Evolutionary conservation across 2,888 invertebrate genomes (phyloP).

Genomic region (Pandemis cinnamomeana): DNA sequence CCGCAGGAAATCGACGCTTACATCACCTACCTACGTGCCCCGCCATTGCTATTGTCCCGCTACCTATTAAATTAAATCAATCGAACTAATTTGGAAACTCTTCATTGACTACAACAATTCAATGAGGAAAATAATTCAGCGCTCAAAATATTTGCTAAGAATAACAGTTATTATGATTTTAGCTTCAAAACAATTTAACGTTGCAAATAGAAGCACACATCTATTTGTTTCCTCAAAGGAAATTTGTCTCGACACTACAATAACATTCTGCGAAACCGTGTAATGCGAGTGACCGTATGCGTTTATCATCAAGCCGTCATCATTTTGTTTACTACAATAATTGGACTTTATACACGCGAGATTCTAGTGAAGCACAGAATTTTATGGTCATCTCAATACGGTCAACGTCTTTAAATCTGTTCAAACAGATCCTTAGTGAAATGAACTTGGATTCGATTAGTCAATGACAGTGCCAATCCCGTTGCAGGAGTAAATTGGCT

Average conservation of each 20-base stretch:
- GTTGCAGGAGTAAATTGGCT: slow-evolving; percentile 59
- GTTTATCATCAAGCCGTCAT: slow-evolving; percentile 22
- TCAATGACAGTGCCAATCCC: slow-evolving; percentile 54
- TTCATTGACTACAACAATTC: slow-evolving; percentile 5
- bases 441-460: slow-evolving; percentile 42
- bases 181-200: not conserved
- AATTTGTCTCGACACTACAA: slow-evolving; percentile 14
- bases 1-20: slow-evolving; percentile 79
- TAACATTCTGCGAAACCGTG: slow-evolving; percentile 1
- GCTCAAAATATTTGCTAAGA: not conserved
- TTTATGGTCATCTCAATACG: slow-evolving; percentile 1
- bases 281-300: slow-evolving; percentile 26
- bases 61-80: slow-evolving; percentile 33
- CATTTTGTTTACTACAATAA: not conserved
- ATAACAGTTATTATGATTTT: not conserved
- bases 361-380: slow-evolving; percentile 3
- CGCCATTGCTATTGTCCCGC: slow-evolving; percentile 61
- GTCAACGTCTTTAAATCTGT: slow-evolving; percentile 11
- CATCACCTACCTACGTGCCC: slow-evolving; percentile 73
- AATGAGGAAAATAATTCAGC: not conserved
- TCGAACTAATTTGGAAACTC: slow-evolving; percentile 16
- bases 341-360: slow-evolving; percentile 23
- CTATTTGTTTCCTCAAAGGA: not conserved
- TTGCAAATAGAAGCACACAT: not conserved
- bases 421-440: slow-evolving; percentile 4